Evolutionary conservation across 2,888 invertebrate genomes (phyloP).

Genomic region (Archips xylosteana): DNA sequence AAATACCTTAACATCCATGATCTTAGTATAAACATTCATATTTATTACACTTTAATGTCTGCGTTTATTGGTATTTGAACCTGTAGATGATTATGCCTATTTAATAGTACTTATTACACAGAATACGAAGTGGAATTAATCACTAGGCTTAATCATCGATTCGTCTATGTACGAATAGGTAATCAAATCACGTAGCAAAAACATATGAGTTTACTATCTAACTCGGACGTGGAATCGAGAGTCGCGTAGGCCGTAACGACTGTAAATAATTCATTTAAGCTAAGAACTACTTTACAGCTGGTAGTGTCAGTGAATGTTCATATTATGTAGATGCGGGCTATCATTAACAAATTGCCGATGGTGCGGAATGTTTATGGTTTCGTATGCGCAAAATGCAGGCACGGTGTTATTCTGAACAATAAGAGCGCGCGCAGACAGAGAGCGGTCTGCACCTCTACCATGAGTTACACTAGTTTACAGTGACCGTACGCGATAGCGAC

Average conservation of each 20-base stretch:
- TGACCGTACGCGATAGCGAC: no score
- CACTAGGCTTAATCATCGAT: no score
- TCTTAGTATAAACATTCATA: no score
- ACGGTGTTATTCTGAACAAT: slow-evolving; percentile 49
- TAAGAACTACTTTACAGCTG: slow-evolving; percentile 38
- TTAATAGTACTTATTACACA: no score
- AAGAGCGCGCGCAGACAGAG: no score
- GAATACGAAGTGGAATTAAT: no score
- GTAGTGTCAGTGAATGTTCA: slow-evolving; percentile 61
- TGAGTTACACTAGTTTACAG: no score
- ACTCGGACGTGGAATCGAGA: slow-evolving; percentile 19
- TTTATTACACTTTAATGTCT: no score
- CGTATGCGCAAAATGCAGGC: slow-evolving; percentile 44
- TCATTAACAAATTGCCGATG: slow-evolving; percentile 79
- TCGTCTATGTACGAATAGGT: background rate
- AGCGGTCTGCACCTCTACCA: no score
- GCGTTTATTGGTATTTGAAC: no score
- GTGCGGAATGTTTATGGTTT: slow-evolving; percentile 58
- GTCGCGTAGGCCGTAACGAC: slow-evolving; percentile 16
- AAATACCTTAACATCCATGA: no score
- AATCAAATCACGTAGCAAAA: background rate
- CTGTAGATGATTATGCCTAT: no score
- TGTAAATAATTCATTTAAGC: slow-evolving; percentile 32
- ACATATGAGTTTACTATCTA: slow-evolving; percentile 16
- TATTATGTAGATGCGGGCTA: slow-evolving; percentile 66